Evolutionary conservation across 2,888 invertebrate genomes (phyloP), one percentile per base, ranked within the genome.

Genomic region (Loripinus fragilis): DNA sequence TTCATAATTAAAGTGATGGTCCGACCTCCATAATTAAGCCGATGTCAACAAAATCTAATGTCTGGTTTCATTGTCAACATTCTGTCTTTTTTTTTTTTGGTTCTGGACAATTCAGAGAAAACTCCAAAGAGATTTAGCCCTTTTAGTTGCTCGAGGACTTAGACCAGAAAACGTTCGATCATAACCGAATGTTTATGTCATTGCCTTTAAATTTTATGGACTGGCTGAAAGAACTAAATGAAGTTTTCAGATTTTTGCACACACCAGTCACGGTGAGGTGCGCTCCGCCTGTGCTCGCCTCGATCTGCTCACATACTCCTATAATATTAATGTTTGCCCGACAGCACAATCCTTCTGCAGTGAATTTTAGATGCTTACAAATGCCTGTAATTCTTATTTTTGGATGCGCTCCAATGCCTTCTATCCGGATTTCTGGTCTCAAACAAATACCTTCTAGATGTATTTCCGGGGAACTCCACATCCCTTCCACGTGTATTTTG

Each of bases 381-480:
- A 55, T 5, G 23, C 55, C 55, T 8, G 55, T 55, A 3, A 55
- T 55, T 28, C 28, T 2, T 23, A 55, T 25, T 7, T 7, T 55
- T 23, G 55, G 55, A 28, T 55, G 17, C 23, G 28, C 28, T 55
- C 55, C 55, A 5, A 55, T 25, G 28, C 55, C 55, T 2, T 55
- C 28, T 5, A 55, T 28, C 5, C 15, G 55, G 12, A 55, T 25
- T 25, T 55, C 55, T 5, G 55, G 55, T n/a, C 28, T 55, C 55
- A 55, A 55, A 55, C 55, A 55, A 5, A 55, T 55, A 25, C 55
- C 55, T 55, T 55, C 55, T 23, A 55, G 28, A 28, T 55, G 55
- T n/a, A 55, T 55, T 55, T 55, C 55, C 28, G 55, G 55, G 3
- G 23, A 25, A 15, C 28, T 28, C 55, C 55, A 55, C 55, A 55